These are phyloP conservation scores for Reticulitermes speratus DNA, from an alignment of 1,140 invertebrate genomes.

Conservation along the genomic window DNA sequence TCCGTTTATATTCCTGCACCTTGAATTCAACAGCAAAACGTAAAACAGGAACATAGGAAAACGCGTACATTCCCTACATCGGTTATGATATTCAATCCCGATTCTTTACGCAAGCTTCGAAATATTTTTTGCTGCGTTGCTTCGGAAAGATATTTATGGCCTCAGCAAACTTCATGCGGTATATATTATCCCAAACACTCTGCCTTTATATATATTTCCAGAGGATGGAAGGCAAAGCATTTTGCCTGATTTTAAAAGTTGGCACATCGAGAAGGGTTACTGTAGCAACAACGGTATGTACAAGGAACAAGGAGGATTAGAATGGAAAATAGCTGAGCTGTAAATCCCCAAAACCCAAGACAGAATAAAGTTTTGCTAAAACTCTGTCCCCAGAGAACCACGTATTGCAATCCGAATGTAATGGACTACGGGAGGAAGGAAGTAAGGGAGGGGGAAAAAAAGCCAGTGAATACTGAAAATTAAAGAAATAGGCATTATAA, in stretches of 20 bases:
- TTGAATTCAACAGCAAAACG: no score
- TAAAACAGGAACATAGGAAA: no score
- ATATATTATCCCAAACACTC: background rate
- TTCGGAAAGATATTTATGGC: background rate
- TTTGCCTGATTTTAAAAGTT: background rate
- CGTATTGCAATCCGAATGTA: background rate
- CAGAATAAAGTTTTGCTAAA: conserved; percentile 7
- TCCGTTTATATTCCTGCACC: no score
- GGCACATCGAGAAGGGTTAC: background rate
- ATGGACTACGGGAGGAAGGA: background rate
- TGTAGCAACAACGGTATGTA: background rate
- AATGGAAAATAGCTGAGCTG: conserved; percentile 11
- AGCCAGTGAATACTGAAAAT: background rate
- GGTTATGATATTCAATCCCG: background rate
- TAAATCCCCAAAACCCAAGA: conserved; percentile 7
- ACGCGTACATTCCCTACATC: no score
- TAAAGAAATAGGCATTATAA: conserved; percentile 8
- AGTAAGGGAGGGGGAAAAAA: background rate
- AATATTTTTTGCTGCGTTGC: background rate
- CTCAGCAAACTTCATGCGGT: background rate
- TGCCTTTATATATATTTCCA: background rate
- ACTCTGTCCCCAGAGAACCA: conserved; percentile 10
- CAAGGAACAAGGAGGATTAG: background rate
- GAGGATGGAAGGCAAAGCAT: background rate
- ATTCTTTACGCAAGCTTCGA: background rate